phyloP scores from a whole-genome alignment of 2,113 vertebrate species.

The Pelvicachromis taeniatus region DNA sequence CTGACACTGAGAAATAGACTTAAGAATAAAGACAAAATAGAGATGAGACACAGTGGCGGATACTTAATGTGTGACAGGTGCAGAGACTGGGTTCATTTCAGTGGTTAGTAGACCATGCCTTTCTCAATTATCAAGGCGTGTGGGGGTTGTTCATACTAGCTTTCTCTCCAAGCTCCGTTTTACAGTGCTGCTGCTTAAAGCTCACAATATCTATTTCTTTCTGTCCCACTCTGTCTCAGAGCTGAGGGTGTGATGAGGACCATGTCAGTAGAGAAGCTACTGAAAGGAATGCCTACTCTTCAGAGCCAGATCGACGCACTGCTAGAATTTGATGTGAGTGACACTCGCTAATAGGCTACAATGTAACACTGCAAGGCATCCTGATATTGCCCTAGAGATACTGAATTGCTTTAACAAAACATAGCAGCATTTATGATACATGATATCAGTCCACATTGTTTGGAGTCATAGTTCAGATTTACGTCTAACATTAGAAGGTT shows the following conservation, averaged over 20 bases:
- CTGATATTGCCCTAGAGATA: not conserved
- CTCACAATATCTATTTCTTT: not conserved
- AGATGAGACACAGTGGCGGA: not conserved
- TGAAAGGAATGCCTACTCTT: slow-evolving; percentile 95
- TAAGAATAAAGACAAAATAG: not conserved
- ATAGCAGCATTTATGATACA: not conserved
- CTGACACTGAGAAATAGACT: not conserved
- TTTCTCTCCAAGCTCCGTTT: not conserved
- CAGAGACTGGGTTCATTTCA: not conserved
- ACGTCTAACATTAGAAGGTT: not conserved
- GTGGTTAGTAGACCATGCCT: not conserved
- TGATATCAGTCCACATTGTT: not conserved
- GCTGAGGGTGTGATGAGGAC: slow-evolving; percentile 95
- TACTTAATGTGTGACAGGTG: not conserved
- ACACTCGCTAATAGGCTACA: not conserved
- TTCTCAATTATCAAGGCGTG: not conserved
- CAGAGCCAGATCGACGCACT: slow-evolving; percentile 96
- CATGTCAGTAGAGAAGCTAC: slow-evolving; percentile 92
- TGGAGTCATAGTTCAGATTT: not conserved
- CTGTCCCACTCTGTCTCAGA: slow-evolving; percentile 60
- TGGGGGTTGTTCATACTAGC: not conserved
- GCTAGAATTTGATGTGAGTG: slow-evolving; percentile 94
- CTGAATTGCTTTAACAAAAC: not conserved
- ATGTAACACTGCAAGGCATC: slow-evolving; percentile 2
- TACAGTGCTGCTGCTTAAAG: not conserved